Evolutionary conservation across 1,140 invertebrate genomes (phyloP).

Genomic region (Caenorhabditis tropicalis): DNA sequence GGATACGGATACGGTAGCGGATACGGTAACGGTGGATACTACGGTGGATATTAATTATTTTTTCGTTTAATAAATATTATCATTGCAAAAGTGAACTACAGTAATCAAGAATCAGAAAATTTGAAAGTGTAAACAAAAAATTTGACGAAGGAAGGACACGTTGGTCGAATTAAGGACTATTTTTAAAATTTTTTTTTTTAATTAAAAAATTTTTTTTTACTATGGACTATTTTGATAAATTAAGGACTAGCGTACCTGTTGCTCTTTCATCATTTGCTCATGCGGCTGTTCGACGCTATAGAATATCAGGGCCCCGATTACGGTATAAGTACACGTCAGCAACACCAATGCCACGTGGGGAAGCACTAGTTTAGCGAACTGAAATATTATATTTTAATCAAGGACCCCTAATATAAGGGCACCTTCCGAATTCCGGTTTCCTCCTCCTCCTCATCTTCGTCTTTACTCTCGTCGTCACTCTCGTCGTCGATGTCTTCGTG

Average conservation of each 20-base stretch:
- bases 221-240: no score
- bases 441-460: constrained; percentile 61
- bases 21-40: background rate
- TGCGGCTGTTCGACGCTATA: constrained; percentile 68
- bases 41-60: background rate
- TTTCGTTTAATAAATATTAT: no score
- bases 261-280: constrained; percentile 64
- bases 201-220: no score
- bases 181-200: no score
- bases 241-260: constrained; percentile 61
- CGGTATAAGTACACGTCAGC: constrained; percentile 68
- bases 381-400: background rate
- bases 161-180: no score
- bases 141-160: no score
- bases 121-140: no score
- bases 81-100: no score
- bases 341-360: constrained; percentile 70
- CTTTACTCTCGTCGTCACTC: constrained; percentile 55
- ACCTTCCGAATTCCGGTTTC: constrained; percentile 65
- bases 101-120: no score
- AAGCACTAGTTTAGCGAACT: constrained; percentile 72
- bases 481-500: constrained; percentile 47
- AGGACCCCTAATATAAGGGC: no score
- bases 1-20: background rate
- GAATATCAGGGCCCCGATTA: constrained; percentile 69